Evolutionary conservation across 2,113 vertebrate species (phyloP).

Genomic region (Empidonax traillii): DNA sequence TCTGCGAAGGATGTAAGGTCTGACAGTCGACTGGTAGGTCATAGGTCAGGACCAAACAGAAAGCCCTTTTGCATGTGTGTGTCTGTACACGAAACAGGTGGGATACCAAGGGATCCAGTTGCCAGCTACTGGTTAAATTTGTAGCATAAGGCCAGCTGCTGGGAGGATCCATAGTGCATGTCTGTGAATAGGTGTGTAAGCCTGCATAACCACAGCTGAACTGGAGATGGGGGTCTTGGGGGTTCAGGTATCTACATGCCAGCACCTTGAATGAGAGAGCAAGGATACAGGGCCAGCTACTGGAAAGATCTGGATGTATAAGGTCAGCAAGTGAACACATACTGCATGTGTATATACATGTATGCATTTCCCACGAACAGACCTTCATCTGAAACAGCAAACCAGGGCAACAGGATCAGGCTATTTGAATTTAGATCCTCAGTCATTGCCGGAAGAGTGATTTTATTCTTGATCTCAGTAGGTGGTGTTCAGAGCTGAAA

Average conservation of each 20-base stretch:
- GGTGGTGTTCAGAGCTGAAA: background rate
- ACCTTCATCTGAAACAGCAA: background rate
- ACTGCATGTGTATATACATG: background rate
- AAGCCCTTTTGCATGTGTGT: background rate
- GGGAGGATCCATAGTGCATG: background rate
- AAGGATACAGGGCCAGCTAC: background rate
- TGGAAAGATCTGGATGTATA: too few species aligned
- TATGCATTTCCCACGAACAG: background rate
- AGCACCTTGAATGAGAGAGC: background rate
- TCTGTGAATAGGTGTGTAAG: background rate
- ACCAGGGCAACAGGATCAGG: background rate
- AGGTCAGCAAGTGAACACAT: background rate
- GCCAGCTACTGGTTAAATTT: background rate
- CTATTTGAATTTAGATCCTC: background rate
- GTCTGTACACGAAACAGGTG: background rate
- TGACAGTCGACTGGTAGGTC: background rate
- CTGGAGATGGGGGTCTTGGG: background rate
- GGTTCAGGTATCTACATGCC: fast-evolving
- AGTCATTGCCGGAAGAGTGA: background rate
- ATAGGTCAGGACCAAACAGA: background rate
- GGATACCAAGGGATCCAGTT: background rate
- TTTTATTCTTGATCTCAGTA: background rate
- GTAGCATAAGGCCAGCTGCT: background rate
- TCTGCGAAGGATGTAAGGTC: background rate
- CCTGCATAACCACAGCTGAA: background rate